Evolutionary conservation across 1,140 invertebrate genomes (phyloP).

Genomic region (Cataglyphis hispanica): DNA sequence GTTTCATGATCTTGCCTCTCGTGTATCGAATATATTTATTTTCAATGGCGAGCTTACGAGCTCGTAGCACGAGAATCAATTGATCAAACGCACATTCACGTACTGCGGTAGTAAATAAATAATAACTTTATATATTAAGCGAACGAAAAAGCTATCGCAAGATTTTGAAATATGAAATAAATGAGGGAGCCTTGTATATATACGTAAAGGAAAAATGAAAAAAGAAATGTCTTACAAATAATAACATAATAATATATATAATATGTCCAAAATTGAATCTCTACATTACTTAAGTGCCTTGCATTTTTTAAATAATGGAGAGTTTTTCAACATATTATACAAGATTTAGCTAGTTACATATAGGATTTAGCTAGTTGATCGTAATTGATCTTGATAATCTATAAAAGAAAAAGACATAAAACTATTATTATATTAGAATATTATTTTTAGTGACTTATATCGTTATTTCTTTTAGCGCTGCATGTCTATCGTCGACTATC

Average conservation of each 20-base stretch:
- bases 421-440: slow-evolving; percentile 4
- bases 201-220: background rate
- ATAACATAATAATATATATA: background rate
- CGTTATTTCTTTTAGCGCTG: slow-evolving; percentile 15
- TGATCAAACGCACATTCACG: slow-evolving; percentile 21
- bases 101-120: slow-evolving; percentile 32
- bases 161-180: slow-evolving; percentile 34
- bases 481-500: slow-evolving; percentile 30
- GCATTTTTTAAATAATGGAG: background rate
- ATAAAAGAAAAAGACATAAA: background rate
- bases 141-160: background rate
- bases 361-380: background rate
- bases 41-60: slow-evolving; percentile 30
- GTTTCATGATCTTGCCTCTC: slow-evolving; percentile 45
- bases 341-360: too few relatives aligned
- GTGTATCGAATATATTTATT: slow-evolving; percentile 52
- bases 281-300: background rate
- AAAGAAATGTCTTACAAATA: too few relatives aligned
- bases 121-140: slow-evolving; percentile 28
- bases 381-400: background rate
- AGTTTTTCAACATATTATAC: background rate
- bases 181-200: background rate
- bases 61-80: slow-evolving; percentile 33
- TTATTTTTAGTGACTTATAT: slow-evolving; percentile 15
- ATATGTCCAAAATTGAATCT: background rate